Evolutionary conservation across 1,140 invertebrate genomes (phyloP).

Genomic region (Drosophila persimilis): DNA sequence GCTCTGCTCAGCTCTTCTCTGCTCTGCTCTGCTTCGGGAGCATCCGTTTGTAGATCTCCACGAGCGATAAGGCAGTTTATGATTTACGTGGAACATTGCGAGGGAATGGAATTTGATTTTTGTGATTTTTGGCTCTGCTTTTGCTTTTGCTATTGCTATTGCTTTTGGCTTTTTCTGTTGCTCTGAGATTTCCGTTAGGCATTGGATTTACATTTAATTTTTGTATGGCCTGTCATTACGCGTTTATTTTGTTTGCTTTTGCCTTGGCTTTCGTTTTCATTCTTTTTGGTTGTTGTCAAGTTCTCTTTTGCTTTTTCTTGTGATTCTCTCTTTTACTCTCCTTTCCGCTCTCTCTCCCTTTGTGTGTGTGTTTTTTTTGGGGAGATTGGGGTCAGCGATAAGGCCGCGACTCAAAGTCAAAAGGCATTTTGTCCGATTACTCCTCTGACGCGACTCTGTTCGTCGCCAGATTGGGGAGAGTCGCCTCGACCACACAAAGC

Average conservation of each 20-base stretch:
- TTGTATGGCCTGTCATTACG: conserved; percentile 3
- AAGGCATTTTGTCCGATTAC: conserved; percentile 74
- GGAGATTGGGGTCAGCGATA: conserved; percentile 74
- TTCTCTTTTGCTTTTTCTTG: neutral
- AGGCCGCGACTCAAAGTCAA: conserved; percentile 69
- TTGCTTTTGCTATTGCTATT: conserved; percentile 45
- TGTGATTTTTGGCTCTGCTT: conserved; percentile 48
- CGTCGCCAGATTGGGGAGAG: conserved; percentile 12
- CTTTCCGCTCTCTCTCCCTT: conserved; percentile 23
- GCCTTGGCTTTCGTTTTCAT: neutral
- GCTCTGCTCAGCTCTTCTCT: conserved; percentile 31
- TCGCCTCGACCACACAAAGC: conserved; percentile 35
- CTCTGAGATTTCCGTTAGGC: conserved; percentile 62
- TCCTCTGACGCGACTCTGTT: conserved; percentile 12
- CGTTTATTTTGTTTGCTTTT: conserved; percentile 13
- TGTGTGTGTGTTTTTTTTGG: conserved; percentile 3
- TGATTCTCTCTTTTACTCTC: conserved; percentile 2
- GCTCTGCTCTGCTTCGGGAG: conserved; percentile 30
- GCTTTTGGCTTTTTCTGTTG: conserved; percentile 75
- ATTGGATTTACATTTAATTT: neutral
- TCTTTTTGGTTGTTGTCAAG: neutral
- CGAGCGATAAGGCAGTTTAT: conserved; percentile 70
- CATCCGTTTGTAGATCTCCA: conserved; percentile 78
- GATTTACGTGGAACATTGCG: conserved; percentile 78
- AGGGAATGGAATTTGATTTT: conserved; percentile 46